phyloP scores from a whole-genome alignment of 2,113 vertebrate genomes.

The Ailurus styani region DNA sequence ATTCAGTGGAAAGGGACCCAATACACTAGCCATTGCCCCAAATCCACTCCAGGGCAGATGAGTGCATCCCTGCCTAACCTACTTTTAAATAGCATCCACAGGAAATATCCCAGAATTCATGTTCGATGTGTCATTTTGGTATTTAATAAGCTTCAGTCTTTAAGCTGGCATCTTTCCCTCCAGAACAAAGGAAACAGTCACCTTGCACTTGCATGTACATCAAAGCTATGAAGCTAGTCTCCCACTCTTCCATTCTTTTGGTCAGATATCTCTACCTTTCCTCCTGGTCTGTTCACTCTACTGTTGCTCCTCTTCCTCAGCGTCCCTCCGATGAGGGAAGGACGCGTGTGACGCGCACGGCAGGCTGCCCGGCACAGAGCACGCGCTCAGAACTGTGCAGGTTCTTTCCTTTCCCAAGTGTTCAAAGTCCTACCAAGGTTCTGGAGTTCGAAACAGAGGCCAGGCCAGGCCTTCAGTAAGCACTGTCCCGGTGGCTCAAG shows the following conservation, averaged over 20 bases:
- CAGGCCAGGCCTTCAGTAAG: background rate
- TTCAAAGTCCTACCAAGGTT: background rate
- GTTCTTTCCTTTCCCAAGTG: background rate
- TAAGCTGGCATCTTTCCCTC: background rate
- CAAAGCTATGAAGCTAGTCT: background rate
- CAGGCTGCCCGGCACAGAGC: rapidly evolving
- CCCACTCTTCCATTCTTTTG: background rate
- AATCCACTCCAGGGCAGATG: background rate
- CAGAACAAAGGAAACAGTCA: background rate
- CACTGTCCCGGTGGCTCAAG: background rate
- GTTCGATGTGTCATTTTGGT: background rate
- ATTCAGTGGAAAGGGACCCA: background rate
- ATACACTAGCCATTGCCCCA: background rate
- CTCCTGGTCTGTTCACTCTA: background rate
- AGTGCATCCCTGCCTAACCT: background rate
- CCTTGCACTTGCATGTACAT: rapidly evolving
- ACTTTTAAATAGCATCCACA: background rate
- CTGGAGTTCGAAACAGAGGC: background rate
- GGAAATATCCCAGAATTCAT: background rate
- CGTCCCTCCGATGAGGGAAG: background rate
- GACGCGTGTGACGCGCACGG: rapidly evolving
- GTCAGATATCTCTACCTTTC: background rate
- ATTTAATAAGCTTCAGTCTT: background rate
- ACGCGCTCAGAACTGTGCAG: background rate
- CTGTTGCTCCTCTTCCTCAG: background rate